Evolutionary conservation across 2,113 vertebrate genomes (phyloP), one percentile per base, ranked within the genome.

Genomic region (Monarcha castaneiventris): DNA sequence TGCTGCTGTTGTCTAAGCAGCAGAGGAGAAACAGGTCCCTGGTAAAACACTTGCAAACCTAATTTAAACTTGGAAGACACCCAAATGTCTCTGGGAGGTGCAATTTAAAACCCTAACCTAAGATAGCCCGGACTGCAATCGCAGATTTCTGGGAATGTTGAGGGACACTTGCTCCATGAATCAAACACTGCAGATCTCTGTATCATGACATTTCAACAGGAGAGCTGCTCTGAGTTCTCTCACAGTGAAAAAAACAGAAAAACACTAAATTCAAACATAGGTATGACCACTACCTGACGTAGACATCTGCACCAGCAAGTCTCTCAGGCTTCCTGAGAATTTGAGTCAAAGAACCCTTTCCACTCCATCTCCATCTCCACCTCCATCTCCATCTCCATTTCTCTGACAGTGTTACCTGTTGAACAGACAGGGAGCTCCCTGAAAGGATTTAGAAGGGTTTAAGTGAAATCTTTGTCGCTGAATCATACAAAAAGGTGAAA

Each of bases 11-110:
- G 92, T 44, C 90, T 49, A 17, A 59, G 92, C 79, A 69, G 83
- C 37, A 63, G 68, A 92, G 68, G 51, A 93, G 89, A 90, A 46
- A 76, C 4, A 22, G 43, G 55, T 46, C 92, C 72, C 86, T 67
- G 59, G 37, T 71, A 92, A 90, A 84, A 87, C 87, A 91, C 87
- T 94, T 44, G 32, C 56, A 89, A 84, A 89, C 59, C 75, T 74
- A 80, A 96, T 94, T 94, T 94, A 86, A 89, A 80, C 88, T 59
- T 96, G 96, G 96, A 93, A 93, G 51, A 49, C 35, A 75, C 48
- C 76, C 96, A 97, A 39, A 67, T 20, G 79, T 84, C 89, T 90
- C 64, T 67, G 35, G 30, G 79, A 93, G 68, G 55, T 86, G 61
- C 63, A 86, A 67, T 94, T 86, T 93, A 81, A 94, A 94, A 77